A percentile compares a stretch with the other conserved stretches of the same genome.
phyloP scores from a whole-genome alignment of 2,797 vertebrate genomes.

The Babyrousa celebensis region DNA sequence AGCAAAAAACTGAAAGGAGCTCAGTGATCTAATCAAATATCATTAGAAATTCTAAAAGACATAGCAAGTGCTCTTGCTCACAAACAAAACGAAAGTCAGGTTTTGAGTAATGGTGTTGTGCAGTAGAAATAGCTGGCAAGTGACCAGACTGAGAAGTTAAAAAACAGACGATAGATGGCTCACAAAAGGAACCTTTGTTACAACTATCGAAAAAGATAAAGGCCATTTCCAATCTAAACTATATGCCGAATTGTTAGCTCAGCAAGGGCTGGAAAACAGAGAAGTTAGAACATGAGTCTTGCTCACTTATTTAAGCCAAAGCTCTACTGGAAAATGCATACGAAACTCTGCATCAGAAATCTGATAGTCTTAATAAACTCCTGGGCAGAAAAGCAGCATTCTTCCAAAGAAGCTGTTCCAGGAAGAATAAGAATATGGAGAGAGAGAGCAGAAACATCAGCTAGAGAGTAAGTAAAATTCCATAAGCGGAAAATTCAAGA shows the following conservation, averaged over 20 bases:
- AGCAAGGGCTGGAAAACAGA: conserved; percentile 5
- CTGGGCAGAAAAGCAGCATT: background rate
- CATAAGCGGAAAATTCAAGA: background rate
- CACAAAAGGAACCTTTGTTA: conserved; percentile 68
- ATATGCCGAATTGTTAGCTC: background rate
- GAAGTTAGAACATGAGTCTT: background rate
- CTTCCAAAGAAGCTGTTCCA: background rate
- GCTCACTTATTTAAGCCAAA: conserved; percentile 20
- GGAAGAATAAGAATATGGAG: background rate
- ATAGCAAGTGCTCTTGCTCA: conserved; percentile 21
- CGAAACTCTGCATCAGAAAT: background rate
- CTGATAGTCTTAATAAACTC: conserved; percentile 22
- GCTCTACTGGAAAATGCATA: conserved; percentile 15
- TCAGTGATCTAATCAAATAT: background rate
- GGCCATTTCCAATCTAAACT: conserved; percentile 9
- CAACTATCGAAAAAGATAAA: conserved; percentile 48
- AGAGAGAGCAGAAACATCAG: background rate
- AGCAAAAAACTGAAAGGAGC: conserved; percentile 31
- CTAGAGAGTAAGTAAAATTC: background rate
- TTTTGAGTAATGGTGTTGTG: background rate
- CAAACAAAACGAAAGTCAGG: conserved; percentile 37
- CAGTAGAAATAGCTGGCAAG: conserved; percentile 63
- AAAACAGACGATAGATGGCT: conserved; percentile 44
- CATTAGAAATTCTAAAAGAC: conserved; percentile 35
- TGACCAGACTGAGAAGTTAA: conserved; percentile 60